Percentiles rank a stretch among this genome's conserved stretches.
phyloP scores from a whole-genome alignment of 2,113 vertebrate genomes.

The Aegotheles bennettii region DNA sequence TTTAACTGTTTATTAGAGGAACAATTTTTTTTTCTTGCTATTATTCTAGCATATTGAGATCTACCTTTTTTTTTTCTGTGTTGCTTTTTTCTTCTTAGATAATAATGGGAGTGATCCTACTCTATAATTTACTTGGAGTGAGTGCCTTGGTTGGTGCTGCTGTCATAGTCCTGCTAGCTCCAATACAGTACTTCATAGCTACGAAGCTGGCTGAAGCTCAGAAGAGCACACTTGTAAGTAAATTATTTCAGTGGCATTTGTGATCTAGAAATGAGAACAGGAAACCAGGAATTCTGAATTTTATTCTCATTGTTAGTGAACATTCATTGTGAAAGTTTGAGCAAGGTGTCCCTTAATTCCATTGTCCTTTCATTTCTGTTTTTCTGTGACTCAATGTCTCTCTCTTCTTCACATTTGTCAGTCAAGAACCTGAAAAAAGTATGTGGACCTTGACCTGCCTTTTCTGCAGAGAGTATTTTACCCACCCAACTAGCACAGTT shows the following conservation, averaged over 20 bases:
- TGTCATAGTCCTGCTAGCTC: conserved; percentile 91
- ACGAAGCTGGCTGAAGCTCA: conserved; percentile 94
- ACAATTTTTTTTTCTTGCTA: neutral
- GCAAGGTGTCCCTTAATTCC: neutral
- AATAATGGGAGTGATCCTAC: conserved; percentile 95
- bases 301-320: neutral
- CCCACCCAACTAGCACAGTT: neutral
- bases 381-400: neutral
- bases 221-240: conserved; percentile 91
- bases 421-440: neutral
- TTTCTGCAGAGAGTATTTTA: neutral
- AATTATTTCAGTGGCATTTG: neutral
- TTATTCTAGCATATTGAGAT: neutral
- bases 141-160: conserved; percentile 89
- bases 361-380: neutral
- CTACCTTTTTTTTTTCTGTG: neutral
- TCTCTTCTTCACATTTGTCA: neutral
- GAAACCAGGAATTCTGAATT: neutral
- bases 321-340: neutral
- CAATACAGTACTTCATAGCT: conserved; percentile 94
- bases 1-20: neutral
- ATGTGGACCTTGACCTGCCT: neutral
- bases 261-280: neutral
- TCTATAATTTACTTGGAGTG: conserved; percentile 82
- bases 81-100: conserved; percentile 76